Evolutionary conservation across 1,140 invertebrate genomes (phyloP).

Genomic region (Zophobas morio): DNA sequence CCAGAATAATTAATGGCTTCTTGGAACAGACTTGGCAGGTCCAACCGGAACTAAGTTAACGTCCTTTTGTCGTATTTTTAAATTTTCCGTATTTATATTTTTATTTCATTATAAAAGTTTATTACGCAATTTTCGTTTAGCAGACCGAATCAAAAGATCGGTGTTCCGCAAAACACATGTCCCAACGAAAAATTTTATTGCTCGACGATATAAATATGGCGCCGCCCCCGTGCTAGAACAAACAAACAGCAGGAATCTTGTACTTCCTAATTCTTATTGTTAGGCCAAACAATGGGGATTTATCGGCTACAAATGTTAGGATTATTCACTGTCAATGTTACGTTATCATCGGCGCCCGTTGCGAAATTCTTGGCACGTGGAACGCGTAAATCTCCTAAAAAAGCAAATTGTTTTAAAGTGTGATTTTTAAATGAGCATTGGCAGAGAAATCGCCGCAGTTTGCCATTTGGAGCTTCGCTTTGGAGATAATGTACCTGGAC

Average conservation of each 20-base stretch:
- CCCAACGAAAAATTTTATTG: constrained; percentile 5
- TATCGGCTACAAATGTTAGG: neutral
- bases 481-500: constrained; percentile 1
- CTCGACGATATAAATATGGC: constrained; percentile 21
- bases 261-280: constrained; percentile 18
- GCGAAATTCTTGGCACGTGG: constrained; percentile 11
- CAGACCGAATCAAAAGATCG: neutral
- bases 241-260: neutral
- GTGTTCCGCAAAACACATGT: constrained; percentile 13
- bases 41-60: no score
- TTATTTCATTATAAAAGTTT: neutral
- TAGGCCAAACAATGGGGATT: neutral
- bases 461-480: constrained; percentile 7
- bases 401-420: neutral
- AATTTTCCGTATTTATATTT: neutral
- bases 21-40: no score
- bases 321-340: neutral
- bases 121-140: neutral
- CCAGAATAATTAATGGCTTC: no score
- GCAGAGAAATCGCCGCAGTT: neutral
- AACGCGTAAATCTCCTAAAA: constrained; percentile 9
- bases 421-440: neutral
- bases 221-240: constrained; percentile 6
- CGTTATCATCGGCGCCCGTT: neutral
- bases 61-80: neutral